Conservation (phyloP, 2,797 vertebrate genomes). For the Salarias fasciatus region DNA sequence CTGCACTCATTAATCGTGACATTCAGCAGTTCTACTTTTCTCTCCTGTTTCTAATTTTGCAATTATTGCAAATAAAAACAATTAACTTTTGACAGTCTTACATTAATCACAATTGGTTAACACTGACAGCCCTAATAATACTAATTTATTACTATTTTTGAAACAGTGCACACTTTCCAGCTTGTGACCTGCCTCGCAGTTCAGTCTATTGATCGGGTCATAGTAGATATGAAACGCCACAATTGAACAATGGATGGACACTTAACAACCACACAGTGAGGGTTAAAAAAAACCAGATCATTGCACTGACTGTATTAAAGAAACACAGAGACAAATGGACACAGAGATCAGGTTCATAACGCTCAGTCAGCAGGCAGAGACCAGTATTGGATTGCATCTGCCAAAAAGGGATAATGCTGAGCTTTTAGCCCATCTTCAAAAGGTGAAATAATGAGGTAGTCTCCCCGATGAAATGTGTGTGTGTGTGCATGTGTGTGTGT, state of each 20-base stretch:
- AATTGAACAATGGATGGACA: conserved; percentile 64
- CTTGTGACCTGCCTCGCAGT: conserved; percentile 28
- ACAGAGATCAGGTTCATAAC: conserved; percentile 64
- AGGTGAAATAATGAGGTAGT: conserved; percentile 49
- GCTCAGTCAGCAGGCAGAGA: conserved; percentile 60
- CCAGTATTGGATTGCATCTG: conserved; percentile 58
- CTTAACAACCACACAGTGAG: conserved; percentile 66
- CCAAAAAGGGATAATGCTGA: conserved; percentile 38
- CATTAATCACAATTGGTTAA: too few relatives aligned
- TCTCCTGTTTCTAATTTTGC: too few relatives aligned
- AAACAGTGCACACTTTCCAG: not conserved
- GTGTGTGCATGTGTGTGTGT: conserved; percentile 1
- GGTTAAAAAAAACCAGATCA: conserved; percentile 17
- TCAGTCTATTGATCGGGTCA: conserved; percentile 31
- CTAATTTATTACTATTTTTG: too few relatives aligned
- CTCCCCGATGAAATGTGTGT: conserved; percentile 12
- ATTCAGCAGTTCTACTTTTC: too few relatives aligned
- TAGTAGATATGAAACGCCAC: conserved; percentile 64
- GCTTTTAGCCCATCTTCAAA: conserved; percentile 27
- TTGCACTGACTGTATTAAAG: conserved; percentile 34
- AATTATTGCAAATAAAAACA: too few relatives aligned
- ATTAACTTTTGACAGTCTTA: too few relatives aligned
- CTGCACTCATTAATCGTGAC: too few relatives aligned
- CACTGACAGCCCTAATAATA: too few relatives aligned
- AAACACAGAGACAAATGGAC: conserved; percentile 53